Conservation (phyloP, 2,888 invertebrate genomes). For the Zaprionus bogoriensis region DNA sequence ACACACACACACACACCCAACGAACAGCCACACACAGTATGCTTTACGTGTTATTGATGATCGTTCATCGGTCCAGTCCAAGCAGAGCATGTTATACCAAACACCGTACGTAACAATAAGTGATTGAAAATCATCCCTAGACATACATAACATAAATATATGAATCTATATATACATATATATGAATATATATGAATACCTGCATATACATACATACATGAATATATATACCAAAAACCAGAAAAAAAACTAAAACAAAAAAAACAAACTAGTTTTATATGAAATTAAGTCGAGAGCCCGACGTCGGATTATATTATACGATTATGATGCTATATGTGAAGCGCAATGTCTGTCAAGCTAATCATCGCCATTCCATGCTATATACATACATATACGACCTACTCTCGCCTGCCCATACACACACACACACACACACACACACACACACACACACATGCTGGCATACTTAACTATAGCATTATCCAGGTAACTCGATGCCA, state of each 20-base stretch:
- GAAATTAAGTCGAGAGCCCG: slow-evolving; percentile 30
- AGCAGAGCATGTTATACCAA: slow-evolving; percentile 71
- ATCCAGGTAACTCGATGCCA: neutral
- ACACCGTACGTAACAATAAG: slow-evolving; percentile 82
- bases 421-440: neutral
- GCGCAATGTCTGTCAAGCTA: slow-evolving; percentile 38
- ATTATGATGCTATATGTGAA: slow-evolving; percentile 19
- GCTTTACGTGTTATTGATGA: slow-evolving; percentile 59
- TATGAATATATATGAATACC: slow-evolving; percentile 32
- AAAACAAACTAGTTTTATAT: slow-evolving; percentile 53
- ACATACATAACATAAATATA: slow-evolving; percentile 50
- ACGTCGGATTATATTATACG: slow-evolving; percentile 35
- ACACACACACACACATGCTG: neutral
- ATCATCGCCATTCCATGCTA: slow-evolving; percentile 22
- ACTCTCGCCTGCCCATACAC: neutral
- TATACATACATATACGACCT: slow-evolving; percentile 6
- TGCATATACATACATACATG: slow-evolving; percentile 33
- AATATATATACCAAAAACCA: slow-evolving; percentile 28
- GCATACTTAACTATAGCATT: neutral
- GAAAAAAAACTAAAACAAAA: slow-evolving; percentile 38
- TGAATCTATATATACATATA: slow-evolving; percentile 33
- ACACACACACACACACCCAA: slow-evolving; percentile 6
- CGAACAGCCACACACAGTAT: slow-evolving; percentile 21
- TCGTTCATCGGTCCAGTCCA: slow-evolving; percentile 45
- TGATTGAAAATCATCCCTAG: slow-evolving; percentile 81